Conservation (phyloP, 2,888 invertebrate species). For the Criorhina ranunculi region DNA sequence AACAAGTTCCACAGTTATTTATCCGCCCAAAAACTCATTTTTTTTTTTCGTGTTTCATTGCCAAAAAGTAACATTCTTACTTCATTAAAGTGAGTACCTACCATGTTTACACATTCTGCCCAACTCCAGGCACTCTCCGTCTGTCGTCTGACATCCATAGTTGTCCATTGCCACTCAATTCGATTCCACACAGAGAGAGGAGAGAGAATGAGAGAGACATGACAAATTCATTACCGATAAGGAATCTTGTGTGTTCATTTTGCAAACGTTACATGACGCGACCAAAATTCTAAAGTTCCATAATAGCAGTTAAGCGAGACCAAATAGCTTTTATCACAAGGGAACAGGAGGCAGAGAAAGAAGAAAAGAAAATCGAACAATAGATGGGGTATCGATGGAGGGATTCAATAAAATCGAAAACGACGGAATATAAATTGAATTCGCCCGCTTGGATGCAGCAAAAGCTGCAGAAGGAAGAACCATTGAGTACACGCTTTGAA, state of each 20-base stretch:
- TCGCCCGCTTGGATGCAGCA: constrained; percentile 51
- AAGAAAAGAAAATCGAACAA: constrained; percentile 31
- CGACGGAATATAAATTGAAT: constrained; percentile 76
- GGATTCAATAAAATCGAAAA: constrained; percentile 68
- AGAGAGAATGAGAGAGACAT: constrained; percentile 59
- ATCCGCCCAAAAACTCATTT: neutral
- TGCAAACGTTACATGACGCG: constrained; percentile 66
- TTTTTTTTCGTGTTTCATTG: constrained; percentile 32
- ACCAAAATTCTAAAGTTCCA: constrained; percentile 62
- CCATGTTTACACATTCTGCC: constrained; percentile 64
- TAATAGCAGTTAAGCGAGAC: constrained; percentile 23
- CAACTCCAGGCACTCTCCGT: constrained; percentile 50
- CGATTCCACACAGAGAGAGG: constrained; percentile 3
- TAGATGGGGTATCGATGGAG: constrained; percentile 16
- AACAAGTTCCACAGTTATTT: constrained; percentile 40
- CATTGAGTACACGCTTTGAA: constrained; percentile 71
- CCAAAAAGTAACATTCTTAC: constrained; percentile 66
- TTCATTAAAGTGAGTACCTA: constrained; percentile 69
- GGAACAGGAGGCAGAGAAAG: constrained; percentile 19
- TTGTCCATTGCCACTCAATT: constrained; percentile 30
- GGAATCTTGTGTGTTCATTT: constrained; percentile 64
- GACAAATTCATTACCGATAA: constrained; percentile 77
- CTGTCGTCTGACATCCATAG: constrained; percentile 27
- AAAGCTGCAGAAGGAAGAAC: neutral
- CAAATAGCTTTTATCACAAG: constrained; percentile 57